Percentiles rank a stretch among this genome's conserved stretches.
Evolutionary conservation across 2,888 invertebrate genomes (phyloP).

Genomic region (Criorhina ranunculi): DNA sequence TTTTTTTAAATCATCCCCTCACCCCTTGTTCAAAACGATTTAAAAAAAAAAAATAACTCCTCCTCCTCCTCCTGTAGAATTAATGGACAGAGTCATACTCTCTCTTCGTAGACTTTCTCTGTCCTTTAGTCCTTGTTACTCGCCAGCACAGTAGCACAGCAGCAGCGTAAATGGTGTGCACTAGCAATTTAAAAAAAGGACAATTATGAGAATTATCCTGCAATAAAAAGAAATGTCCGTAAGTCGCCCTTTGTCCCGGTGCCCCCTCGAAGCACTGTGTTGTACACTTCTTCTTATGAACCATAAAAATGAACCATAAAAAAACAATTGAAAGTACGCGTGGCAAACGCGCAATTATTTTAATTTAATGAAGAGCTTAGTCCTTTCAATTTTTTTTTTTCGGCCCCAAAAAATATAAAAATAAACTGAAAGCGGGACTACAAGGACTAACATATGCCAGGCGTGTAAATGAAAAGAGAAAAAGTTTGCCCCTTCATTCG

Average conservation of each 20-base stretch:
- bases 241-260: conserved; percentile 71
- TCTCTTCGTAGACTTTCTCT: conserved; percentile 14
- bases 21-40: conserved; percentile 40
- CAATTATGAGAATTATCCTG: conserved; percentile 78
- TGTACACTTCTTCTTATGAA: conserved; percentile 77
- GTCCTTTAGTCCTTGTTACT: conserved; percentile 57
- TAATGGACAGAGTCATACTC: conserved; percentile 65
- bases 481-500: too few species aligned
- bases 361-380: conserved; percentile 78
- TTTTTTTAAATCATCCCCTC: conserved; percentile 38
- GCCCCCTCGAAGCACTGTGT: conserved; percentile 19
- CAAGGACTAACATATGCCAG: conserved; percentile 71
- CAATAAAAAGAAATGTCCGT: conserved; percentile 76
- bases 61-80: conserved; percentile 37
- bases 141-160: conserved; percentile 39
- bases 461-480: neutral
- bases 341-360: conserved; percentile 78
- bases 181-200: conserved; percentile 76
- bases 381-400: conserved; percentile 62
- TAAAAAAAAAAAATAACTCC: conserved; percentile 35
- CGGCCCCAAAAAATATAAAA: conserved; percentile 1
- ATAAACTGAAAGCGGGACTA: neutral
- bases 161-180: conserved; percentile 73
- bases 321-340: conserved; percentile 78
- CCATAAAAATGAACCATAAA: conserved; percentile 77